phyloP scores from a whole-genome alignment of 2,113 vertebrate species.

The Stigmatopora argus region DNA sequence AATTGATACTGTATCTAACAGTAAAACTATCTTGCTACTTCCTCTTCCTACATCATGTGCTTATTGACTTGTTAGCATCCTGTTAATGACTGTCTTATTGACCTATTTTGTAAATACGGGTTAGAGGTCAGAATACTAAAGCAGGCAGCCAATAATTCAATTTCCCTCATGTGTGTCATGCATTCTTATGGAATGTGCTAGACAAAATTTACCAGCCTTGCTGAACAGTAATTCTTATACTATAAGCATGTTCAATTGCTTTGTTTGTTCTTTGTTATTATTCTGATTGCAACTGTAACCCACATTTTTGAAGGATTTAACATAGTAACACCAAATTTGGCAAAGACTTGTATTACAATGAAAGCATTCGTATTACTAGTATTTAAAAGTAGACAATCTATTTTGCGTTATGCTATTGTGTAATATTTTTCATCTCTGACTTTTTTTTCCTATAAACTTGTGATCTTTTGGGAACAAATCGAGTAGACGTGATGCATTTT shows the following conservation, averaged over 20 bases:
- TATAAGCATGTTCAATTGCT: neutral
- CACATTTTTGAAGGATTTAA: neutral
- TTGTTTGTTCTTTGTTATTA: neutral
- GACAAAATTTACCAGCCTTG: neutral
- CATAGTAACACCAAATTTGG: neutral
- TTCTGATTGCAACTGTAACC: neutral
- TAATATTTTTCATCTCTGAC: too few relatives aligned
- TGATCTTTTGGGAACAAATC: slow-evolving; percentile 3
- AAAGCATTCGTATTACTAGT: neutral
- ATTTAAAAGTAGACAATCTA: neutral
- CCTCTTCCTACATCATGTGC: neutral
- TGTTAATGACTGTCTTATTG: neutral
- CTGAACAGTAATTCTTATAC: neutral
- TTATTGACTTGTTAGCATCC: neutral
- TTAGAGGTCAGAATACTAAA: neutral
- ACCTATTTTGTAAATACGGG: neutral
- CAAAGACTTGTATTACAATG: neutral
- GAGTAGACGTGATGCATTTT: slow-evolving; percentile 25
- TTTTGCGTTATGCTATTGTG: neutral
- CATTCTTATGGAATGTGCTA: neutral
- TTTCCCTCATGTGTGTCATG: neutral
- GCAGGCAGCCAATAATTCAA: neutral
- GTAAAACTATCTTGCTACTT: neutral
- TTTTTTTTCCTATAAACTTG: too few relatives aligned
- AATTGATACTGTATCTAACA: too few relatives aligned